Evolutionary conservation across 2,797 vertebrate species (phyloP), one percentile per base, ranked within the genome.

Genomic region (Semotilus atromaculatus): DNA sequence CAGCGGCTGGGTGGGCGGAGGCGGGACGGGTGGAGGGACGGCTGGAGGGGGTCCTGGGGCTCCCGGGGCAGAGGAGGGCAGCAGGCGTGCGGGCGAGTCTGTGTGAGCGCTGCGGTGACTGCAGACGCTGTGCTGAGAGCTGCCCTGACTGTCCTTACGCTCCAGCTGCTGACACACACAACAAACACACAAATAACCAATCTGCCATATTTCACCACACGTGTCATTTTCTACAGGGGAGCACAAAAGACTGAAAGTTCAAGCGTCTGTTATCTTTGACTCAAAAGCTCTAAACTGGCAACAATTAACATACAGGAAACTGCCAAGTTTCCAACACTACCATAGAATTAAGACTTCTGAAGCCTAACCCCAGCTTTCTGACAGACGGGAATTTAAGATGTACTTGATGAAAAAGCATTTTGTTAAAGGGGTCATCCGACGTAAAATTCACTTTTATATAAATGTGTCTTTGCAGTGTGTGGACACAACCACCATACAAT

Each of bases 61-160:
- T 48, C 14, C 45, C 4, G 14, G 45, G 36, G 64, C 86, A 71
- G 36, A 68, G 66, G 29, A 67, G 68, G 88, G 88, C 82, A 88
- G 88, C 89, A 78, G 84, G 79, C 84, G 88, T 81, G 83, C 80
- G 0, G 97, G 98, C 4, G 98, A 99, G 71, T 97, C 97, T 0
- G 96, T 95, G 95, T 97, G 97, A 10, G 84, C 1, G 80, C 98
- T 99, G 88, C 96, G 96, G 92, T 98, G 98, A 93, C 98, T 99
- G 90, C 97, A 97, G 10, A 97, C 96, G 10, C 98, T 99, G 81
- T 98, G 97, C 93, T 99, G 98, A 31, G 98, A 99, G 91, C 98
- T 99, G 92, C 94, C 97, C 95, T 99, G 98, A 92, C 98, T 99
- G 96, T 99, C 98, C 94, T 99, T 99, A 91, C 98, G 97, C 86